phyloP scores from a whole-genome alignment of 2,113 vertebrate species.

The Anolis sagrei region DNA sequence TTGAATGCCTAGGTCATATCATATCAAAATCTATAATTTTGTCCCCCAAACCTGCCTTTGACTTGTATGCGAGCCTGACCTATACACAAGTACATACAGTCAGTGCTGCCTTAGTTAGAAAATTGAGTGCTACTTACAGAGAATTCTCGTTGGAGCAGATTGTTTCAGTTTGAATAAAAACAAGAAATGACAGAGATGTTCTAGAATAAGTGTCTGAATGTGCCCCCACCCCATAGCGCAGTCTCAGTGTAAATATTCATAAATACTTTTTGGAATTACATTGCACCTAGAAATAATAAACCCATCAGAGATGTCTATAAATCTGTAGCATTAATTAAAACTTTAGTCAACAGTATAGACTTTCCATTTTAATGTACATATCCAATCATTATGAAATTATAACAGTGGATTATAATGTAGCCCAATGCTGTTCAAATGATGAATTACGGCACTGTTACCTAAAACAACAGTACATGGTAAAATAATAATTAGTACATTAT shows the following conservation, averaged over 20 bases:
- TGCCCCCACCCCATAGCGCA: not conserved
- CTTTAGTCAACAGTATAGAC: constrained; percentile 11
- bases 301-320: constrained; percentile 39
- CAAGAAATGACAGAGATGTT: not conserved
- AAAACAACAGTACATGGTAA: not conserved
- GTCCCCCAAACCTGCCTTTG: too few species aligned
- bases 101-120: constrained; percentile 10
- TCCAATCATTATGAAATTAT: constrained; percentile 44
- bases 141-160: not conserved
- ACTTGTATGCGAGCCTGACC: too few species aligned
- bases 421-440: fast-evolving
- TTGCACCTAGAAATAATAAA: constrained; percentile 54
- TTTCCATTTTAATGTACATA: constrained; percentile 39
- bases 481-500: constrained; percentile 45
- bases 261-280: constrained; percentile 47
- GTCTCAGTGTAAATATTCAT: not conserved
- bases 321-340: constrained; percentile 49
- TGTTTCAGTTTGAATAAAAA: not conserved
- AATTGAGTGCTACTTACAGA: not conserved
- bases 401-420: not conserved
- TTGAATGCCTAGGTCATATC: too few species aligned
- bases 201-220: not conserved
- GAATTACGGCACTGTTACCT: not conserved
- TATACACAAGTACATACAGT: too few species aligned
- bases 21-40: too few species aligned